Evolutionary conservation across 2,113 vertebrate species (phyloP).

Genomic region (Puffinus mauretanicus): DNA sequence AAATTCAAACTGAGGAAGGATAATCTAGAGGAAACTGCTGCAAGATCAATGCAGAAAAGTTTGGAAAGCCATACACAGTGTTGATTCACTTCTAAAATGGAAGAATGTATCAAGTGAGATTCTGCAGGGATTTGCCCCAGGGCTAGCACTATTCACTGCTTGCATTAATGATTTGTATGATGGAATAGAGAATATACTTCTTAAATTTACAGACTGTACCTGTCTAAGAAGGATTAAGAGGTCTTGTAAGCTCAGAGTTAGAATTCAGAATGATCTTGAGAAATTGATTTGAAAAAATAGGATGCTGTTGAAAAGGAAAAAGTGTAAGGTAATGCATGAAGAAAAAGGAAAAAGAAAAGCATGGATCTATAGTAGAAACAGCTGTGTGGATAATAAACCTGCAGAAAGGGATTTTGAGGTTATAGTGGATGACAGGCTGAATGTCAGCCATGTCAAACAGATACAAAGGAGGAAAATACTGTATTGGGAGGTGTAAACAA

Average conservation of each 20-base stretch:
- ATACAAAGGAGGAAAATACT: neutral
- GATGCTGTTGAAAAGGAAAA: neutral
- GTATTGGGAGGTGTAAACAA: neutral
- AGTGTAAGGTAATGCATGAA: neutral
- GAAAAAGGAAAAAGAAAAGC: neutral
- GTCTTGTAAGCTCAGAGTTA: conserved; percentile 7
- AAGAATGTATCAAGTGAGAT: neutral
- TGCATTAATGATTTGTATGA: neutral
- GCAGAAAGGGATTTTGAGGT: neutral
- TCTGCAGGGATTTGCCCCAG: neutral
- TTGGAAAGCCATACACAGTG: neutral
- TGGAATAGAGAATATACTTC: conserved; percentile 29
- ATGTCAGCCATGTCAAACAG: neutral
- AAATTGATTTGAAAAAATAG: neutral
- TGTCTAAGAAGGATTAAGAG: conserved; percentile 4
- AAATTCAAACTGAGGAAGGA: neutral
- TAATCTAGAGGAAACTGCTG: neutral
- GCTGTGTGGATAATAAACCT: neutral
- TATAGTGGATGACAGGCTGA: neutral
- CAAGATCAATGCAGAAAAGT: neutral
- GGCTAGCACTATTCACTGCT: neutral
- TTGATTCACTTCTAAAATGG: neutral
- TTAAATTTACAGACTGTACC: neutral
- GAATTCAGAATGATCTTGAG: neutral
- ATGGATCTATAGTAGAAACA: neutral